phyloP scores from a whole-genome alignment of 2,888 invertebrate species.

The Galeruca laticollis region DNA sequence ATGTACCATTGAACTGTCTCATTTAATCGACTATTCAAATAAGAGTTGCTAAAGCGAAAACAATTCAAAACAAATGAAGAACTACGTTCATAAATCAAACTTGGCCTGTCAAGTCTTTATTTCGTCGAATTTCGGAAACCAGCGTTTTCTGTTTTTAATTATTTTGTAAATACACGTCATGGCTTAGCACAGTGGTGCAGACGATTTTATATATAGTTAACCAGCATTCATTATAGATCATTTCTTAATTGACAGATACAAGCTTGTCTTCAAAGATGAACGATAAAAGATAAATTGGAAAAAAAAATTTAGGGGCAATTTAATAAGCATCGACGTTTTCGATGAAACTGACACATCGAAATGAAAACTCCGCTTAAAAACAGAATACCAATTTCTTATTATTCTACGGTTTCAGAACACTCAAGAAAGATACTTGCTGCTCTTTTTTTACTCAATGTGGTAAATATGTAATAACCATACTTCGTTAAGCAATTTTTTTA shows the following conservation, averaged over 20 bases:
- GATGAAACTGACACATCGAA: slow-evolving; percentile 6
- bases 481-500: not conserved
- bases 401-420: not conserved
- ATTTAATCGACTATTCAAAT: slow-evolving; percentile 43
- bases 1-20: slow-evolving; percentile 39
- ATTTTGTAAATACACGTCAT: slow-evolving; percentile 3
- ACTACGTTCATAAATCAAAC: slow-evolving; percentile 43
- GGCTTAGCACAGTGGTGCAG: not conserved
- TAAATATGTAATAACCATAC: not conserved
- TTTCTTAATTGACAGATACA: slow-evolving; percentile 17
- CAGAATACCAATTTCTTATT: not conserved
- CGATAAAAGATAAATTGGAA: not conserved
- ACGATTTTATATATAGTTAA: slow-evolving; percentile 23
- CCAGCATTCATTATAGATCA: slow-evolving; percentile 8
- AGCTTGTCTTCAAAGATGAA: not conserved
- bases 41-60: slow-evolving; percentile 43
- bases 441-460: not conserved
- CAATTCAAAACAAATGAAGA: slow-evolving; percentile 46
- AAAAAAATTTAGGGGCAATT: not conserved
- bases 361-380: not conserved
- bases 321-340: slow-evolving; percentile 11
- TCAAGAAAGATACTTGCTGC: not conserved
- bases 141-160: slow-evolving; percentile 27
- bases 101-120: slow-evolving; percentile 38
- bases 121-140: slow-evolving; percentile 20